Percentiles rank a stretch among this genome's conserved stretches.
Conservation (phyloP, 2,797 vertebrate genomes). For the Rhinophrynus dorsalis region DNA sequence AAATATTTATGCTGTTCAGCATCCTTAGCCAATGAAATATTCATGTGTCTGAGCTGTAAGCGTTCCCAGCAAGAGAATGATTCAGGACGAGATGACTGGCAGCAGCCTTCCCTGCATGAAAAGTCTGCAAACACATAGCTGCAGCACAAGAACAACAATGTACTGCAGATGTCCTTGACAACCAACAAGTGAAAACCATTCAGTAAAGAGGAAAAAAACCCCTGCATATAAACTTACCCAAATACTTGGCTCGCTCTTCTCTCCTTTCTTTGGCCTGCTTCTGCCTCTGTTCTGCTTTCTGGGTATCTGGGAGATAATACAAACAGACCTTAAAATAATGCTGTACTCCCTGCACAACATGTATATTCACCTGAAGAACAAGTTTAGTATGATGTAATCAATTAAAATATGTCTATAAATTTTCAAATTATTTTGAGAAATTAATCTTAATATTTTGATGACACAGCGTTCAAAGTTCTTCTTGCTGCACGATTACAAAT, state of each 20-base stretch:
- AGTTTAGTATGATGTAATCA: no score
- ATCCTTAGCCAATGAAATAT: conserved; percentile 26
- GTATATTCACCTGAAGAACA: not conserved
- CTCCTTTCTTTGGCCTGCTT: conserved; percentile 89
- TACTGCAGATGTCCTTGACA: no score
- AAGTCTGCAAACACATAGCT: no score
- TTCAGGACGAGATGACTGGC: not conserved
- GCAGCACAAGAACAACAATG: no score
- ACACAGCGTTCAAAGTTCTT: no score
- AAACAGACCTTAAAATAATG: not conserved
- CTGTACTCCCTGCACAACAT: not conserved
- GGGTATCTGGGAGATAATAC: conserved; percentile 67
- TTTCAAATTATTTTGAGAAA: no score
- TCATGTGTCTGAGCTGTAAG: conserved; percentile 7
- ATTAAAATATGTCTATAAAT: no score
- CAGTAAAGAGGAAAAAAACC: no score
- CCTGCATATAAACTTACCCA: no score
- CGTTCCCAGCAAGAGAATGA: conserved; percentile 20
- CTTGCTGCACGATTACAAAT: no score
- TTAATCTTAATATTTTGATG: no score
- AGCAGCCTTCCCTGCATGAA: not conserved
- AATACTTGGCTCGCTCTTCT: conserved; percentile 90
- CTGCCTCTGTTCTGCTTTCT: conserved; percentile 89
- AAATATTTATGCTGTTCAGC: conserved; percentile 33
- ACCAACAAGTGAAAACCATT: no score